Conservation (phyloP, 2,888 invertebrate species). For the Oscheius sp. region DNA sequence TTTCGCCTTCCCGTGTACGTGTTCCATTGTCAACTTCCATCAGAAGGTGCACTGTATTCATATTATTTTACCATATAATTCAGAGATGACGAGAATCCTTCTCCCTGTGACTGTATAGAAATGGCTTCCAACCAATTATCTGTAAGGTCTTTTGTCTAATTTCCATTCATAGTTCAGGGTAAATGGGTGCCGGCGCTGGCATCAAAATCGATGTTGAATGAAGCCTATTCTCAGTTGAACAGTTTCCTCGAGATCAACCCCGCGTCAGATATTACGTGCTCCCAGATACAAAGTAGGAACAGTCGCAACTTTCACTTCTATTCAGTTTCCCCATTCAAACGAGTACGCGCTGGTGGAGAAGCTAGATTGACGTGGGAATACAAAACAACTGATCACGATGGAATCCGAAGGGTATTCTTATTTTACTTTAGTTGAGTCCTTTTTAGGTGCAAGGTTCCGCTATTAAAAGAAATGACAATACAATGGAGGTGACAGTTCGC, state of each 20-base stretch:
- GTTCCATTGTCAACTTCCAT: conserved; percentile 18
- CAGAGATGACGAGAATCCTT: conserved; percentile 17
- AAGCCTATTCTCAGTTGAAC: conserved; percentile 38
- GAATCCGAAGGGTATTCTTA: neutral
- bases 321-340: conserved; percentile 47
- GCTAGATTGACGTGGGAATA: conserved; percentile 49
- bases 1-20: neutral
- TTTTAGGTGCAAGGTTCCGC: conserved; percentile 52
- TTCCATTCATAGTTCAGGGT: conserved; percentile 44
- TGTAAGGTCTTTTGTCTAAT: conserved; percentile 38
- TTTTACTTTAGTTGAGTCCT: neutral
- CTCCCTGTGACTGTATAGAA: conserved; percentile 2
- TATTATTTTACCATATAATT: neutral
- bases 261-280: conserved; percentile 38
- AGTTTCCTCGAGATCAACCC: conserved; percentile 35
- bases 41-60: neutral
- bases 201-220: conserved; percentile 39
- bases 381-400: conserved; percentile 32
- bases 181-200: conserved; percentile 50
- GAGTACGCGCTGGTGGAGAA: conserved; percentile 43
- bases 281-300: conserved; percentile 33
- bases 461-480: conserved; percentile 44
- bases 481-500: conserved; percentile 44
- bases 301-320: neutral
- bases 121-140: neutral